phyloP scores from a whole-genome alignment of 2,888 invertebrate species.

The Cosmia pyralina region DNA sequence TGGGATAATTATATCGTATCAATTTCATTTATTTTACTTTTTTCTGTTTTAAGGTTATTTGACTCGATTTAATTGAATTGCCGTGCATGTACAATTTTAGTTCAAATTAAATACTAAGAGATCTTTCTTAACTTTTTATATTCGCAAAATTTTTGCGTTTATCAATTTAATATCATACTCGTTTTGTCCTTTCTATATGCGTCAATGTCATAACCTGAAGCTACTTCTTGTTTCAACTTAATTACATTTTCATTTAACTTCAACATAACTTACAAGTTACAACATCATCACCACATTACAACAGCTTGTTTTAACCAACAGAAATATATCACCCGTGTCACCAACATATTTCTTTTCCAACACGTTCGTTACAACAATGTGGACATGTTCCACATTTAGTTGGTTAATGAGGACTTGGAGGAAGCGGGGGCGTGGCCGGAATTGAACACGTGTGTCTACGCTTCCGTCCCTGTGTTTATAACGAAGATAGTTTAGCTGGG shows the following conservation, averaged over 20 bases:
- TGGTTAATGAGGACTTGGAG: conserved; percentile 73
- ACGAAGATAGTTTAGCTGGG: conserved; percentile 36
- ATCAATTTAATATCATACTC: neutral
- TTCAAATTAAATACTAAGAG: neutral
- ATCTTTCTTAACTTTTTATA: neutral
- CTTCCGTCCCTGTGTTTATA: conserved; percentile 77
- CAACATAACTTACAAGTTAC: conserved; percentile 18
- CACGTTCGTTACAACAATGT: conserved; percentile 51
- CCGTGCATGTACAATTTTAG: neutral
- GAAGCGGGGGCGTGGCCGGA: conserved; percentile 74
- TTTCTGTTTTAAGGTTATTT: neutral
- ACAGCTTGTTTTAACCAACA: conserved; percentile 40
- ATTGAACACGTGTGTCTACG: conserved; percentile 78
- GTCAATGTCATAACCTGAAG: neutral
- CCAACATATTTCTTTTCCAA: conserved; percentile 48
- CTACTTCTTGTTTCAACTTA: neutral
- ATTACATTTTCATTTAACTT: conserved; percentile 1
- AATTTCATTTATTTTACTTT: neutral
- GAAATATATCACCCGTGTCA: conserved; percentile 51
- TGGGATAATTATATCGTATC: neutral
- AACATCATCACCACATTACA: conserved; percentile 22
- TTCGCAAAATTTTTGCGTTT: neutral
- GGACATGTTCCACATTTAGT: conserved; percentile 70
- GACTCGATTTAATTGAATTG: neutral
- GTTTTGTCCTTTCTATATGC: neutral